A percentile compares a stretch with the other conserved stretches of the same genome.
Evolutionary conservation across 1,140 invertebrate species (phyloP).

Genomic region (Euglossa dilemma): DNA sequence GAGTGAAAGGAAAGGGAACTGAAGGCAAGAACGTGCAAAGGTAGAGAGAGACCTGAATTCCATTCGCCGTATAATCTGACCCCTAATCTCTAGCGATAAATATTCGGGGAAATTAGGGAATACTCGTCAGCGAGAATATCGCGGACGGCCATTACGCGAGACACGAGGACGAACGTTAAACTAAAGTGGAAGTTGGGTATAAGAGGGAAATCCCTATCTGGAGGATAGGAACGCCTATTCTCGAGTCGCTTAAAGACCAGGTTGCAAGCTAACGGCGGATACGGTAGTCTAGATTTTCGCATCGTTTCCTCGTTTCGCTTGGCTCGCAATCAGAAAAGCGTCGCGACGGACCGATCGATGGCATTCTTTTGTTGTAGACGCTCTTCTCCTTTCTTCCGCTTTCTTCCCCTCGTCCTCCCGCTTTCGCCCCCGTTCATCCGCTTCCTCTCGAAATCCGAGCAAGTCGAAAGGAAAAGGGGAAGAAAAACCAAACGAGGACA

Average conservation of each 20-base stretch:
- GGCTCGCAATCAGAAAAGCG: slow-evolving; percentile 59
- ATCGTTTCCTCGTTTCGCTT: slow-evolving; percentile 49
- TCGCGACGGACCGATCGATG: slow-evolving; percentile 62
- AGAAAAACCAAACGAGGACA: background rate
- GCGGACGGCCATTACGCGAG: no score
- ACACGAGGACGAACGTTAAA: background rate
- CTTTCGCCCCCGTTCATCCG: background rate
- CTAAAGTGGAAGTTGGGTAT: background rate
- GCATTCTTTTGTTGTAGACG: slow-evolving; percentile 57
- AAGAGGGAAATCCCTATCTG: background rate
- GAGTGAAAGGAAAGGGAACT: no score
- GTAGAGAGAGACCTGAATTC: no score
- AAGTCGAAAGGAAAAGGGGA: slow-evolving; percentile 23
- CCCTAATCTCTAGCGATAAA: no score
- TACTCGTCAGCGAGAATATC: no score
- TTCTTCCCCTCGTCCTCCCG: background rate
- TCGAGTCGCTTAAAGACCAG: slow-evolving; percentile 17
- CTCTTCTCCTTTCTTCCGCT: slow-evolving; percentile 4
- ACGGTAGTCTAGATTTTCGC: slow-evolving; percentile 44
- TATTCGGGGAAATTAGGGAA: no score
- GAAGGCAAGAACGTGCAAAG: no score
- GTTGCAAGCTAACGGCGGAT: background rate
- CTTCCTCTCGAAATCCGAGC: slow-evolving; percentile 11
- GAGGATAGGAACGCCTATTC: background rate
- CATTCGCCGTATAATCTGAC: no score